Evolutionary conservation across 2,113 vertebrate species (phyloP), one percentile per base, ranked within the genome.

Genomic region (Fulica atra): DNA sequence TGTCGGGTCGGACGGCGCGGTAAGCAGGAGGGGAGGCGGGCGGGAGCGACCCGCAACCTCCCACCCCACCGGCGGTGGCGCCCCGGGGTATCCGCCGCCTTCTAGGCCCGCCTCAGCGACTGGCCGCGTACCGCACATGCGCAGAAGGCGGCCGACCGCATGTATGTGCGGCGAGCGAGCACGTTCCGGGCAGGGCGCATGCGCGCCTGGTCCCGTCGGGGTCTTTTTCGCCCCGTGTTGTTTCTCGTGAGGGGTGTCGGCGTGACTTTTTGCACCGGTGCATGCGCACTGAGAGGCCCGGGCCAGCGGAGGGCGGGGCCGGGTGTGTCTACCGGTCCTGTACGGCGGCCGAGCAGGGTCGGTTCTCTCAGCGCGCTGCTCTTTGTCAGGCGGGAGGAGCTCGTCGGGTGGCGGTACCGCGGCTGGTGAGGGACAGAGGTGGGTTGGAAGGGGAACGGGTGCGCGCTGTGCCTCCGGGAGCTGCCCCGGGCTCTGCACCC

Each of bases 221-320:
- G 2, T 31, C 16, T 33, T 48, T 71, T 60, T 61, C 28, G n/a
- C 57, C 1, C 81, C 15, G 42, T 17, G 13, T 3, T 4, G 24
- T 38, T 7, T 3, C 6, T 3, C 5, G 1, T 0, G 1, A 3
- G 10, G 4, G 12, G 3, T 3, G 1, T 1, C 2, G 23, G 76
- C 3, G 77, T 2, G 44, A 18, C 1, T 10, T 59, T 65, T 26
- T 2, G 29, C 13, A 0, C 0, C 0, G 35, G 40, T 2, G 50
- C 73, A 50, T 38, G 92, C 65, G 82, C 38, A 3, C 0, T 29
- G 17, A 2, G 19, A 13, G 29, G 8, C 21, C n/a, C 1, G n/a
- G 14, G 48, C 8, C 38, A 0, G 40, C 5, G 13, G 28, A 11
- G 48, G 33, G 60, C 10, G 71, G 42, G 40, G 36, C 10, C 8